phyloP scores from a whole-genome alignment of 2,797 vertebrate genomes.

The Enteromius trimaculatus region DNA sequence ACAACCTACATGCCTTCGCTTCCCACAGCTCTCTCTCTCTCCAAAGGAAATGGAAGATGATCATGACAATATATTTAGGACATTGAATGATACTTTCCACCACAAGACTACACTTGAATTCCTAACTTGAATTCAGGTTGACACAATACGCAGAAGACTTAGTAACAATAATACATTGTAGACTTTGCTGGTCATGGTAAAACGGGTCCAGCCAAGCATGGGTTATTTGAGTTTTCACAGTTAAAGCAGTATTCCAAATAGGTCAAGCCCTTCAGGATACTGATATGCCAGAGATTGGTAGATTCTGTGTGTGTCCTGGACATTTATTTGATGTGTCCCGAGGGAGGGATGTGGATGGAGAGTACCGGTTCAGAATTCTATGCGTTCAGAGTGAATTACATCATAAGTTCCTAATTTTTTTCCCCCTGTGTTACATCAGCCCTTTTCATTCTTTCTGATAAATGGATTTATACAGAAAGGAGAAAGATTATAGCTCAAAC shows the following conservation, averaged over 20 bases:
- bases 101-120: constrained; percentile 30
- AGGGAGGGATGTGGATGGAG: neutral
- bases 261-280: constrained; percentile 68
- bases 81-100: constrained; percentile 37
- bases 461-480: neutral
- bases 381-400: constrained; percentile 16
- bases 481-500: constrained; percentile 6
- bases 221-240: constrained; percentile 65
- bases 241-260: constrained; percentile 75
- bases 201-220: constrained; percentile 63
- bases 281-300: constrained; percentile 56
- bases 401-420: constrained; percentile 13
- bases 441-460: neutral
- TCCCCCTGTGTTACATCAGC: neutral
- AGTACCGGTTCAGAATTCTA: neutral
- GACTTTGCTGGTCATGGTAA: constrained; percentile 6
- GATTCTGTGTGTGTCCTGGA: constrained; percentile 53
- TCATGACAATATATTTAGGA: constrained; percentile 44
- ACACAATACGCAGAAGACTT: constrained; percentile 3
- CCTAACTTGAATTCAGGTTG: constrained; percentile 11
- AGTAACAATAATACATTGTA: constrained; percentile 12
- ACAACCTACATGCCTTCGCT: constrained; percentile 39
- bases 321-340: constrained; percentile 1
- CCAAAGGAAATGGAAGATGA: constrained; percentile 33
- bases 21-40: constrained; percentile 47